A percentile compares a stretch with the other conserved stretches of the same genome.
These are phyloP conservation scores for Fregata magnificens DNA, from an alignment of 2,113 vertebrate genomes.

Conservation along the genomic window DNA sequence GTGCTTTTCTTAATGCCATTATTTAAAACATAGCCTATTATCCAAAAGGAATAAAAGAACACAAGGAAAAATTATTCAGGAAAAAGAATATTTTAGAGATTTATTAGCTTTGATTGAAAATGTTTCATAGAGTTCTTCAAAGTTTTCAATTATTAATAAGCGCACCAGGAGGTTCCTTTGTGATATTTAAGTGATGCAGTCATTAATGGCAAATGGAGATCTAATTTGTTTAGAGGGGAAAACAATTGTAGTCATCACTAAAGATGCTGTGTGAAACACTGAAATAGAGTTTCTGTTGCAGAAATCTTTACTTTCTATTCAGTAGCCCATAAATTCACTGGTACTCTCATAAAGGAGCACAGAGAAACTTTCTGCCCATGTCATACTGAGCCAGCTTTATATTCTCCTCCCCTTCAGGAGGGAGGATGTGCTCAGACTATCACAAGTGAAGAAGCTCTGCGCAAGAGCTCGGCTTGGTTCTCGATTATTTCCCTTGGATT, in stretches of 20 bases:
- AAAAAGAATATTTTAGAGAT: background rate
- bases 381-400: background rate
- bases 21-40: background rate
- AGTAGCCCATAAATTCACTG: background rate
- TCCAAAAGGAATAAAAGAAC: background rate
- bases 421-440: background rate
- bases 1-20: background rate
- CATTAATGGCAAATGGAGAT: slow-evolving; percentile 52
- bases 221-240: background rate
- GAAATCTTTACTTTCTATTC: background rate
- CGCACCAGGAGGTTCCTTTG: background rate
- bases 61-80: background rate
- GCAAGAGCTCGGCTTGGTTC: background rate
- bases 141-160: slow-evolving; percentile 50
- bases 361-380: background rate
- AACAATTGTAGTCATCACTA: background rate
- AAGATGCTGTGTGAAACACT: background rate
- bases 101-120: slow-evolving; percentile 16
- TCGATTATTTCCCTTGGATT: accelerated
- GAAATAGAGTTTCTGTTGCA: background rate
- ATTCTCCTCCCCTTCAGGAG: background rate
- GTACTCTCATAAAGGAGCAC: background rate
- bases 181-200: slow-evolving; percentile 14
- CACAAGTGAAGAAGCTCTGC: background rate
- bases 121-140: background rate